Percentiles rank a stretch among this genome's conserved stretches.
These are phyloP conservation scores for Xiphydria camelus DNA, from an alignment of 2,888 invertebrate species.

Conservation along the genomic window DNA sequence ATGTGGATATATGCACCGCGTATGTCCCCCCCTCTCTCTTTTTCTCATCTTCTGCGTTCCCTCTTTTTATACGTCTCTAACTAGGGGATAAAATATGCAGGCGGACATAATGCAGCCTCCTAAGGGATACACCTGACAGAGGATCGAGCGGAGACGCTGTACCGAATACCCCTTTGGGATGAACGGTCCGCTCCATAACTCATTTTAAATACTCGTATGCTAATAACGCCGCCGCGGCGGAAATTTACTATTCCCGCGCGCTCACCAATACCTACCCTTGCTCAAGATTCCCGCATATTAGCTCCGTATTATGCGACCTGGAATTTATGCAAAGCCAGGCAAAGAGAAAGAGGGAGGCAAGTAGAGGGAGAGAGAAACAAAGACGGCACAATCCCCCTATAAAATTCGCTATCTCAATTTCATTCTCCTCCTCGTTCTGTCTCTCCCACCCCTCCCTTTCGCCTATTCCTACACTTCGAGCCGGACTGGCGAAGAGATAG, in stretches of 20 bases:
- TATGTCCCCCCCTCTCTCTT: no score
- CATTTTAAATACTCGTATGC: conserved; percentile 54
- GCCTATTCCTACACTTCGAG: no score
- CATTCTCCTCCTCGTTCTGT: conserved; percentile 27
- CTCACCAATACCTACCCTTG: background rate
- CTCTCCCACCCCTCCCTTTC: no score
- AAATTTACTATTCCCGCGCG: conserved; percentile 44
- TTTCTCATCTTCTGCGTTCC: no score
- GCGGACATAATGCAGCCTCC: conserved; percentile 36
- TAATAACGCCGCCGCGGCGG: conserved; percentile 42
- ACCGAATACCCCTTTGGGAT: conserved; percentile 38
- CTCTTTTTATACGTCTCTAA: background rate
- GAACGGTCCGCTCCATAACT: conserved; percentile 46
- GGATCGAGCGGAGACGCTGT: conserved; percentile 16
- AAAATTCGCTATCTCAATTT: conserved; percentile 33
- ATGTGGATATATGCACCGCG: no score
- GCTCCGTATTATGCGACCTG: conserved; percentile 19
- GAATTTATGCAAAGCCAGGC: conserved; percentile 40
- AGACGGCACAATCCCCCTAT: conserved; percentile 23
- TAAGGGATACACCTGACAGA: conserved; percentile 45
- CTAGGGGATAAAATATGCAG: conserved; percentile 37
- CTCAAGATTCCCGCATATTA: conserved; percentile 4
- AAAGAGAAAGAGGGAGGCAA: no score
- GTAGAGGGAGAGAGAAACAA: conserved; percentile 16
- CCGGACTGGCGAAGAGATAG: no score